Percentiles rank a stretch among this genome's conserved stretches.
These are phyloP conservation scores for Scaptodrosophila latifasciaeformis DNA, from an alignment of 2,888 invertebrate species.

Conservation along the genomic window DNA sequence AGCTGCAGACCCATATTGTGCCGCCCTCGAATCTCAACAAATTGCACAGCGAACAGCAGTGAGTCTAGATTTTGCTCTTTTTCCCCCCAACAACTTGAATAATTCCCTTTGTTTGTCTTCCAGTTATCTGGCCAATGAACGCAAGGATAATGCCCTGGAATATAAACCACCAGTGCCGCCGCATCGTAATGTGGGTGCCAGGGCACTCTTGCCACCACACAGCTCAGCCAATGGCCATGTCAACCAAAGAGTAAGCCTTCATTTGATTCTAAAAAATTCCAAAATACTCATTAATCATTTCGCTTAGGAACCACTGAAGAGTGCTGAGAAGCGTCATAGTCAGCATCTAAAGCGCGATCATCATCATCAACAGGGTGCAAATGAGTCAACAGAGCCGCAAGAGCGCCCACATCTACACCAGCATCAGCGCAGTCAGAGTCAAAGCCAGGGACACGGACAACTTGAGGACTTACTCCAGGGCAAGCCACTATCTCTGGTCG, in stretches of 20 bases:
- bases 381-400: no score
- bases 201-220: conserved; percentile 55
- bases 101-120: conserved; percentile 75
- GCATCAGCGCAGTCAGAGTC: conserved; percentile 57
- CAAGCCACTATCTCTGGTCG: conserved; percentile 22
- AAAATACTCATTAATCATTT: no score
- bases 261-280: no score
- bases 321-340: conserved; percentile 47
- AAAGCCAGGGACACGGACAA: conserved; percentile 42
- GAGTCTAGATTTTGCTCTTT: conserved; percentile 15
- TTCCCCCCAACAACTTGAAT: background rate
- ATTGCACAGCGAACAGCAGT: conserved; percentile 73
- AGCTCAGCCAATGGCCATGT: background rate
- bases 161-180: conserved; percentile 93
- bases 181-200: conserved; percentile 83
- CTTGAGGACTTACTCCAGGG: conserved; percentile 39
- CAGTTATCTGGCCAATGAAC: conserved; percentile 73
- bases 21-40: conserved; percentile 56
- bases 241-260: conserved; percentile 25
- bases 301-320: conserved; percentile 22
- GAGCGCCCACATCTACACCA: conserved; percentile 18
- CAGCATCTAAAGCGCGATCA: conserved; percentile 55
- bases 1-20: conserved; percentile 58
- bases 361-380: conserved; percentile 23
- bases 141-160: conserved; percentile 78